phyloP scores from a whole-genome alignment of 2,888 invertebrate species.

The Nycteola revayana region DNA sequence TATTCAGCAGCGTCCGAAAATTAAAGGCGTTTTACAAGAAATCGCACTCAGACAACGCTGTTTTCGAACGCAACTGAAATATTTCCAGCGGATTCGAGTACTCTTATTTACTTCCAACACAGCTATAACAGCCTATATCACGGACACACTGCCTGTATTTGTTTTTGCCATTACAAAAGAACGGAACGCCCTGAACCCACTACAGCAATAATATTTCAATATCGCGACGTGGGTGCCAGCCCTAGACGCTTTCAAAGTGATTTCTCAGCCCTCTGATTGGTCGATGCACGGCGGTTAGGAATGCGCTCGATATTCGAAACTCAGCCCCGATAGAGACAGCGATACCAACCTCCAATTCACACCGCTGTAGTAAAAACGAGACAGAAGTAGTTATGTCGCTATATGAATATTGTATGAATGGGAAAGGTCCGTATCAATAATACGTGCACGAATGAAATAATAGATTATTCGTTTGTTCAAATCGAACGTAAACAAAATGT shows the following conservation, averaged over 20 bases:
- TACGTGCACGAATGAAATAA: constrained; percentile 82
- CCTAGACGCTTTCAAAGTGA: constrained; percentile 64
- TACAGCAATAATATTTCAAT: constrained; percentile 78
- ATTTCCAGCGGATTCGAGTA: constrained; percentile 63
- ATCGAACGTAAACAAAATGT: constrained; percentile 81
- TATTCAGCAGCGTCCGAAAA: constrained; percentile 75
- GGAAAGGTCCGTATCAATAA: constrained; percentile 77
- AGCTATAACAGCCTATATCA: constrained; percentile 40
- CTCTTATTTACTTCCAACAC: constrained; percentile 62
- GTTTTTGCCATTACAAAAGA: constrained; percentile 78
- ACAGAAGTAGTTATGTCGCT: constrained; percentile 44
- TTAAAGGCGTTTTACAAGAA: constrained; percentile 72
- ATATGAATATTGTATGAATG: constrained; percentile 72
- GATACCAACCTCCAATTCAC: not conserved
- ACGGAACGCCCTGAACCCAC: constrained; percentile 64
- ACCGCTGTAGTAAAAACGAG: constrained; percentile 38
- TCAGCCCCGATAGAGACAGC: constrained; percentile 45
- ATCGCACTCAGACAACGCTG: constrained; percentile 69
- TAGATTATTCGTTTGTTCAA: constrained; percentile 82
- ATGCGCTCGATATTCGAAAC: constrained; percentile 57
- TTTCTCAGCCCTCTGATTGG: constrained; percentile 64
- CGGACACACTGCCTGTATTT: constrained; percentile 54
- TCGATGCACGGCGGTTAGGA: constrained; percentile 25
- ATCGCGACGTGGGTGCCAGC: constrained; percentile 58
- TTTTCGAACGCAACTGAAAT: constrained; percentile 56